These are phyloP conservation scores for Bubo scandiacus DNA, from an alignment of 2,113 vertebrate genomes.

Conservation along the genomic window DNA sequence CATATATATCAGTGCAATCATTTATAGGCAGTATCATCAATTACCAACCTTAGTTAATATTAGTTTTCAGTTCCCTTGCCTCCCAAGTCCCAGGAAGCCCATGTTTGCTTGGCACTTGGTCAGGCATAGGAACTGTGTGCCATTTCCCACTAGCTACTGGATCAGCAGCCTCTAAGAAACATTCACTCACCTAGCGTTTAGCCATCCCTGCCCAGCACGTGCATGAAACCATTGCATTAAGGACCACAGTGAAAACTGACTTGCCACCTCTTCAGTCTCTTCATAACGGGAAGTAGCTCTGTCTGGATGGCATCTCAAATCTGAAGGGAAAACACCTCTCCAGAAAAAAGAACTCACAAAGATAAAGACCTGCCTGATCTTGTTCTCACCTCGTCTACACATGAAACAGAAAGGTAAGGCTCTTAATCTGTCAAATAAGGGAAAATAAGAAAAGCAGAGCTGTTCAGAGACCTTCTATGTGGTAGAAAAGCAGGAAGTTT, in stretches of 20 bases:
- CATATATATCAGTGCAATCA: not conserved
- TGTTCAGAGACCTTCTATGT: not conserved
- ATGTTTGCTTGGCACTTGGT: not conserved
- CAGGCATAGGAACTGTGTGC: not conserved
- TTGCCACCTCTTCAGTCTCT: not conserved
- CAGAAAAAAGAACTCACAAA: not conserved
- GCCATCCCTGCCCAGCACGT: not conserved
- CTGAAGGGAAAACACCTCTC: not conserved
- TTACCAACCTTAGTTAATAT: fast-evolving
- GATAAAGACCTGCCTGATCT: not conserved
- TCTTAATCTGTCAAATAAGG: not conserved
- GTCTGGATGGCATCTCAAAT: not conserved
- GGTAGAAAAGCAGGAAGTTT: not conserved
- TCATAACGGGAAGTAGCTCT: not conserved
- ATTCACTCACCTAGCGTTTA: not conserved
- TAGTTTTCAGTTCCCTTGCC: not conserved
- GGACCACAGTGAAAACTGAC: not conserved
- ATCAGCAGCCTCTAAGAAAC: not conserved
- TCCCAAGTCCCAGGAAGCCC: not conserved
- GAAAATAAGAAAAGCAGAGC: not conserved
- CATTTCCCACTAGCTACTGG: not conserved
- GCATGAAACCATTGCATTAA: not conserved
- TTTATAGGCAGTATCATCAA: not conserved
- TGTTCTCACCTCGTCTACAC: not conserved
- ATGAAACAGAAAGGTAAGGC: not conserved